Evolutionary conservation across 2,113 vertebrate species (phyloP), one percentile per base, ranked within the genome.

Genomic region (Rhinoptilus africanus): DNA sequence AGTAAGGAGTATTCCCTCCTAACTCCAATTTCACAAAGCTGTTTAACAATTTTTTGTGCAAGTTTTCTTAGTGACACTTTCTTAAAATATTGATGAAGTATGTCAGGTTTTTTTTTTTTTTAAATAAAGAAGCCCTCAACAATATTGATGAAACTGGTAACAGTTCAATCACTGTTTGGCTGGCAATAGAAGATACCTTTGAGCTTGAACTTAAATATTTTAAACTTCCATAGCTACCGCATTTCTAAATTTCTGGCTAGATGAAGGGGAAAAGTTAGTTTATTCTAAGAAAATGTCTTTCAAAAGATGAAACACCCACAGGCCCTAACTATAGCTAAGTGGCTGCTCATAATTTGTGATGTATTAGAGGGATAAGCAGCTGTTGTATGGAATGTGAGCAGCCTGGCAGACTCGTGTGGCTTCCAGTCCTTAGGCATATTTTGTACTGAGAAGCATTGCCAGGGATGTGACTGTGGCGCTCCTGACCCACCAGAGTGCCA

Each of bases 101-200:
- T 1, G 3, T 34, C n/a, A n/a, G 13, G 2, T 0, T 12, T 68
- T 72, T 39, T 18, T 48, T 63, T 68, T 75, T 43, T 18, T 48
- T 63, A n/a, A 71, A 88, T 27, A 5, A 17, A 37, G 12, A 45
- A 48, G 4, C 9, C 8, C 7, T 81, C 17, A 50, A 8, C 5
- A 56, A 3, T 72, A n/a, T 3, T n/a, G 37, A 26, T 67, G 17
- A 32, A 71, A 34, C 24, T 20, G 5, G 1, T 37, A 10, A 32
- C 5, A 8, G 4, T 37, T 54, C 47, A 59, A 6, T 35, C 3
- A 0, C 20, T 45, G 2, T 64, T 73, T 47, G 24, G 4, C 9
- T 85, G 6, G 18, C 9, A 24, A 6, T 4, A 19, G 30, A 75
- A 78, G 8, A 50, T 10, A 39, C 1, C 1, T 1, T 4, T 12